These are phyloP conservation scores for Tillus elongatus DNA, from an alignment of 2,888 invertebrate genomes.

Conservation along the genomic window DNA sequence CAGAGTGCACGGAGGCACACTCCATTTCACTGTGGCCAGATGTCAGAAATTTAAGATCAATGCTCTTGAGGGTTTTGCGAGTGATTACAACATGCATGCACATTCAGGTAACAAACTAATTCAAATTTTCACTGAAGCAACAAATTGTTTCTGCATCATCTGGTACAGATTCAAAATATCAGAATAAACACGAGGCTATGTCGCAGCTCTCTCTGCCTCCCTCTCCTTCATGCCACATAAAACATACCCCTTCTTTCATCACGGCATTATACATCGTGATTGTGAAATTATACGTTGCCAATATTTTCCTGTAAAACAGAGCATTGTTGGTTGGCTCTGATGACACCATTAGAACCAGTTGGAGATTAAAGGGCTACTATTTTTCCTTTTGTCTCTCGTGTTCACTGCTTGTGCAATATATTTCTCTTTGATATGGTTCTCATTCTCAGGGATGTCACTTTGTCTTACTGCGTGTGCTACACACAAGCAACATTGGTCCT, in stretches of 20 bases:
- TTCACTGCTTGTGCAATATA: conserved; percentile 1
- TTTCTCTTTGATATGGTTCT: conserved; percentile 3
- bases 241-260: conserved; percentile 20
- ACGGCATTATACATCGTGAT: conserved; percentile 20
- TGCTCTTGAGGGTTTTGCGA: conserved; percentile 19
- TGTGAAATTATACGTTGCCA: conserved; percentile 19
- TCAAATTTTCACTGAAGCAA: conserved; percentile 26
- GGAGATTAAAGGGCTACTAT: conserved; percentile 19
- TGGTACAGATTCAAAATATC: conserved; percentile 22
- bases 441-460: not conserved
- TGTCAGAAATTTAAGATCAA: conserved; percentile 22
- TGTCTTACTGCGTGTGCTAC: not conserved
- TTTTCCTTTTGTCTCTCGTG: not conserved
- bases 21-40: conserved; percentile 16
- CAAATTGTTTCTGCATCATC: conserved; percentile 14
- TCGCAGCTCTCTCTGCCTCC: no score
- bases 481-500: conserved; percentile 4
- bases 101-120: conserved; percentile 24
- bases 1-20: conserved; percentile 18
- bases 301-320: no score
- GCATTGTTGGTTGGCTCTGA: conserved; percentile 18
- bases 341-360: conserved; percentile 19
- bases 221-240: conserved; percentile 25
- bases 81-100: conserved; percentile 20
- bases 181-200: no score